Evolutionary conservation across 2,797 vertebrate genomes (phyloP).

Genomic region (Pterois miles): DNA sequence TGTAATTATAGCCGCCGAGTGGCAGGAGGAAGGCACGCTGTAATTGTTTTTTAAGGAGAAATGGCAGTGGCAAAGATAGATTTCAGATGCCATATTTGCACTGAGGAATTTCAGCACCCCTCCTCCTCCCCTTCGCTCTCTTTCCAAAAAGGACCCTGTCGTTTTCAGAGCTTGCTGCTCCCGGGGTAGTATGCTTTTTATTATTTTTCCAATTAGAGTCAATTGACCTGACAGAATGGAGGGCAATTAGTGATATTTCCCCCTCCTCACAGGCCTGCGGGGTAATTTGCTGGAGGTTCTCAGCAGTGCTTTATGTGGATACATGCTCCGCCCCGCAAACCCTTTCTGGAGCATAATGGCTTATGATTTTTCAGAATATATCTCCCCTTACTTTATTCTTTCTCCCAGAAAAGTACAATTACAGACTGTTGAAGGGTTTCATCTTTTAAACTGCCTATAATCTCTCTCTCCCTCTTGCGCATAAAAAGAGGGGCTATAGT

Average conservation of each 20-base stretch:
- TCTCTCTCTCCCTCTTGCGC: constrained; percentile 61
- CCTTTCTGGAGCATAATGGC: constrained; percentile 93
- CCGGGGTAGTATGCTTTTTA: constrained; percentile 96
- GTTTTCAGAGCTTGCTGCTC: constrained; percentile 93
- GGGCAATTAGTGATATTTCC: constrained; percentile 97
- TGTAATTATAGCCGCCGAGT: constrained; percentile 75
- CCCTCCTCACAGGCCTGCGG: constrained; percentile 91
- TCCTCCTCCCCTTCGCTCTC: constrained; percentile 64
- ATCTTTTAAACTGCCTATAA: constrained; percentile 73
- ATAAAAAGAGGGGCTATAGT: constrained; percentile 64
- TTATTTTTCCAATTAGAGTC: constrained; percentile 99
- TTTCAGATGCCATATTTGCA: constrained; percentile 91
- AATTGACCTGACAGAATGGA: constrained; percentile 99
- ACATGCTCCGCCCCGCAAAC: constrained; percentile 77
- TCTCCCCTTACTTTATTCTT: constrained; percentile 70
- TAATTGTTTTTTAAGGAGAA: constrained; percentile 78
- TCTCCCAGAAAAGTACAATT: constrained; percentile 76
- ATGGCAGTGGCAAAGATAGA: constrained; percentile 84
- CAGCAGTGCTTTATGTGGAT: constrained; percentile 94
- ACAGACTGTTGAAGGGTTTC: constrained; percentile 75
- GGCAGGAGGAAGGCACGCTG: constrained; percentile 71
- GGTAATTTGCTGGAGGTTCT: constrained; percentile 98
- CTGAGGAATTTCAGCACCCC: constrained; percentile 84
- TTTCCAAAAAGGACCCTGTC: constrained; percentile 89
- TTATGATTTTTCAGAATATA: constrained; percentile 94